These are phyloP conservation scores for Periophthalmus magnuspinnatus DNA, from an alignment of 2,797 vertebrate genomes.

Conservation along the genomic window DNA sequence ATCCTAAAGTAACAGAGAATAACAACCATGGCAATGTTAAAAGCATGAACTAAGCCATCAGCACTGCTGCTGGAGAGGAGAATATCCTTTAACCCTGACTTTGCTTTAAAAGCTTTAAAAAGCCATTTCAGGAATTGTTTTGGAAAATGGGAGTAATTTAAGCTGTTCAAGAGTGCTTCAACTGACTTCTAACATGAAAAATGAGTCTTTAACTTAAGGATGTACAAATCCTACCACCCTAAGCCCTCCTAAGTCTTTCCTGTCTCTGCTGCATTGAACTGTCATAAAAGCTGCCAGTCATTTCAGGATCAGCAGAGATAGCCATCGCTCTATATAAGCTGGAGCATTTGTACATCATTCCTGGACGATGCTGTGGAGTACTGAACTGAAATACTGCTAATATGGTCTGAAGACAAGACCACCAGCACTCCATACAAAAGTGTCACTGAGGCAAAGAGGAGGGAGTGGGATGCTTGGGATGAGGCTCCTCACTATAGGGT, in stretches of 20 bases:
- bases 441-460: constrained; percentile 44
- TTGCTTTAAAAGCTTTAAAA: background rate
- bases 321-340: constrained; percentile 11
- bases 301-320: constrained; percentile 13
- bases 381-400: constrained; percentile 44
- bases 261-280: background rate
- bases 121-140: background rate
- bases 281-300: constrained; percentile 31
- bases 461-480: constrained; percentile 23
- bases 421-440: constrained; percentile 57
- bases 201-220: constrained; percentile 3
- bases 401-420: constrained; percentile 33
- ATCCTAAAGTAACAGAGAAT: background rate
- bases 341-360: constrained; percentile 7
- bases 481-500: constrained; percentile 55
- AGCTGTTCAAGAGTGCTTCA: background rate
- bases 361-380: constrained; percentile 3
- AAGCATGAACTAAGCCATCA: background rate
- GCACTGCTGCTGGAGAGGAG: background rate
- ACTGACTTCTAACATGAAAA: background rate
- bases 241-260: background rate
- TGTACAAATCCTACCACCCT: background rate
- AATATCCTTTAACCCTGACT: background rate
- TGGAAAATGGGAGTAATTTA: constrained; percentile 10
- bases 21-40: background rate